A percentile compares a stretch with the other conserved stretches of the same genome.
Conservation (phyloP, 2,888 invertebrate species). For the Phania funesta region DNA sequence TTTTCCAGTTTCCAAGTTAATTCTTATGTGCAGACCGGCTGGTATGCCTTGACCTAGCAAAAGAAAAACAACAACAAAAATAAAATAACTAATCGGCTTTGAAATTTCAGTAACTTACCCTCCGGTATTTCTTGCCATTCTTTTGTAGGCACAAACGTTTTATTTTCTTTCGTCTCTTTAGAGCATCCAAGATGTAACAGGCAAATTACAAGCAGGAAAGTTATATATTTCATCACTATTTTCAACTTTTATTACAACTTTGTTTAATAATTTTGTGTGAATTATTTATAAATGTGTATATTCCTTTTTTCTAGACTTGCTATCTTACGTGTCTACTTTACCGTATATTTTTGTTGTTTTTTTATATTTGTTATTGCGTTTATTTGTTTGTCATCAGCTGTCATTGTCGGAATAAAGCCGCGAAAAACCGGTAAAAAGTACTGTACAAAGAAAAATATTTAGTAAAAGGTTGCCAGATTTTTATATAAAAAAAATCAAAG, state of each 20-base stretch:
- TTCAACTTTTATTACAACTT: neutral
- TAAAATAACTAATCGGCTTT: neutral
- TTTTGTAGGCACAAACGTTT: conserved; percentile 82
- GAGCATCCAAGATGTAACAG: conserved; percentile 4
- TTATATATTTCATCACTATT: conserved; percentile 54
- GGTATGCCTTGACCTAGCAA: conserved; percentile 86
- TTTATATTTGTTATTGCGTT: conserved; percentile 14
- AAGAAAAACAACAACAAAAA: neutral
- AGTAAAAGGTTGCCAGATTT: neutral
- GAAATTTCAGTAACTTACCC: conserved; percentile 80
- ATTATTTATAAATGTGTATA: neutral
- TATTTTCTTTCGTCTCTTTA: conserved; percentile 71
- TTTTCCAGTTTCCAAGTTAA: conserved; percentile 87
- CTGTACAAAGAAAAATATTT: conserved; percentile 23
- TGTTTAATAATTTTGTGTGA: conserved; percentile 32
- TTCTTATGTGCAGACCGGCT: conserved; percentile 86
- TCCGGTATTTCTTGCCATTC: conserved; percentile 85
- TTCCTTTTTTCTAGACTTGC: neutral
- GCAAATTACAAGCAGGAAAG: conserved; percentile 3
- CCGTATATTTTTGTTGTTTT: neutral
- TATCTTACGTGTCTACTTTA: conserved; percentile 52
- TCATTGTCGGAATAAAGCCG: neutral
- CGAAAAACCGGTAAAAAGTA: conserved; percentile 19
- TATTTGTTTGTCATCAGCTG: conserved; percentile 18
- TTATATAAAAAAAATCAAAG: too few relatives aligned